These are phyloP conservation scores for Lasioglossum villosulum DNA, from an alignment of 2,888 invertebrate genomes.

Conservation along the genomic window DNA sequence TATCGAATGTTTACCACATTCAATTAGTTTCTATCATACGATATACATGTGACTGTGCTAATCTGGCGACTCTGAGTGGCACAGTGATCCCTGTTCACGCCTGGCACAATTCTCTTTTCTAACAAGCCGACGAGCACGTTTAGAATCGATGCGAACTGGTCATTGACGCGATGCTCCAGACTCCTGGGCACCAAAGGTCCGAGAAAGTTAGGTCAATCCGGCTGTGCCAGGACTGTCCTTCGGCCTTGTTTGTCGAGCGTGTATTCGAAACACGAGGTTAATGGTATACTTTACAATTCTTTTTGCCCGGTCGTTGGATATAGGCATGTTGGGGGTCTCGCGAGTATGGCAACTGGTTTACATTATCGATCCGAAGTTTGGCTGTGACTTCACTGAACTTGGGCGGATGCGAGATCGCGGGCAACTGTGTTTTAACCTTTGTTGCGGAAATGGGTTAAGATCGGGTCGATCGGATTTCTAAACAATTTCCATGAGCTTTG, in stretches of 20 bases:
- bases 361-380: constrained; percentile 15
- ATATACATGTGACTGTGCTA: too few relatives aligned
- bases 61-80: too few relatives aligned
- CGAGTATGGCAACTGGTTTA: constrained; percentile 1
- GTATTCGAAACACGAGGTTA: constrained; percentile 22
- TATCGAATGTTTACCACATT: too few relatives aligned
- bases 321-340: not conserved
- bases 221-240: constrained; percentile 30
- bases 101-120: constrained; percentile 19
- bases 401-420: not conserved
- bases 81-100: not conserved
- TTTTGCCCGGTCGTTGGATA: not conserved
- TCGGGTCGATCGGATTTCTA: not conserved
- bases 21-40: too few relatives aligned
- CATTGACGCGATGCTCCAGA: constrained; percentile 33
- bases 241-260: constrained; percentile 24
- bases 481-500: not conserved
- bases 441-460: not conserved
- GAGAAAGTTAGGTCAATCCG: constrained; percentile 33
- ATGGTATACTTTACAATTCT: not conserved
- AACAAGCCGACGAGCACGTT: not conserved
- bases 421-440: not conserved
- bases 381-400: constrained; percentile 1
- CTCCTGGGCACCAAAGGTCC: constrained; percentile 23
- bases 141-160: constrained; percentile 36